These are phyloP conservation scores for Marronus borbonicus DNA, from an alignment of 2,888 invertebrate species.

Conservation along the genomic window DNA sequence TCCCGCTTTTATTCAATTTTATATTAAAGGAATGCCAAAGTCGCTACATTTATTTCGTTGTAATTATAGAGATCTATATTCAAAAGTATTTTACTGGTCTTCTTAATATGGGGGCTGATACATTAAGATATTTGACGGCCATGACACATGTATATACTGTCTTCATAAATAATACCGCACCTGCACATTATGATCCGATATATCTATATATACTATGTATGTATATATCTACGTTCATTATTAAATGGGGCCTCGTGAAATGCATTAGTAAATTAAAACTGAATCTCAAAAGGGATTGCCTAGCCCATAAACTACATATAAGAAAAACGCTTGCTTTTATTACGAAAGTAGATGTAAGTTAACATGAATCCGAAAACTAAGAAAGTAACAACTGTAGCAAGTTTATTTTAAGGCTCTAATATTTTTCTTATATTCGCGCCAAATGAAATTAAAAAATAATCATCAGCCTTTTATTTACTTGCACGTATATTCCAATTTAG, in stretches of 20 bases:
- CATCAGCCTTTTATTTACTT: no score
- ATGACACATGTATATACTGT: not conserved
- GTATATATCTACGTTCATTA: not conserved
- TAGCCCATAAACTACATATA: not conserved
- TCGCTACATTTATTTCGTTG: no score
- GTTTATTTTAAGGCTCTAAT: no score
- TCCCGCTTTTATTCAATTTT: no score
- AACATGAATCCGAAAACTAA: no score
- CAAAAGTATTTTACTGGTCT: not conserved
- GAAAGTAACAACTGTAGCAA: no score
- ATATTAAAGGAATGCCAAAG: no score
- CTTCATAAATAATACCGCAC: slow-evolving; percentile 9
- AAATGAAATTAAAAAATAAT: no score
- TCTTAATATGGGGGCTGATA: not conserved
- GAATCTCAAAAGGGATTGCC: not conserved
- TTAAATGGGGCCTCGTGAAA: not conserved
- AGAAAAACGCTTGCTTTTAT: not conserved
- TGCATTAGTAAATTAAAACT: slow-evolving; percentile 12
- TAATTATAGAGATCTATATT: no score
- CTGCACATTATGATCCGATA: not conserved
- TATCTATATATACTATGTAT: not conserved
- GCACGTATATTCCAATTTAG: no score
- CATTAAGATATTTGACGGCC: slow-evolving; percentile 5
- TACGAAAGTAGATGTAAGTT: no score
- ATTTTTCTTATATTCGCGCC: no score